Percentiles rank a stretch among this genome's conserved stretches.
Conservation (phyloP, 2,797 vertebrate genomes). For the Manis javanica region DNA sequence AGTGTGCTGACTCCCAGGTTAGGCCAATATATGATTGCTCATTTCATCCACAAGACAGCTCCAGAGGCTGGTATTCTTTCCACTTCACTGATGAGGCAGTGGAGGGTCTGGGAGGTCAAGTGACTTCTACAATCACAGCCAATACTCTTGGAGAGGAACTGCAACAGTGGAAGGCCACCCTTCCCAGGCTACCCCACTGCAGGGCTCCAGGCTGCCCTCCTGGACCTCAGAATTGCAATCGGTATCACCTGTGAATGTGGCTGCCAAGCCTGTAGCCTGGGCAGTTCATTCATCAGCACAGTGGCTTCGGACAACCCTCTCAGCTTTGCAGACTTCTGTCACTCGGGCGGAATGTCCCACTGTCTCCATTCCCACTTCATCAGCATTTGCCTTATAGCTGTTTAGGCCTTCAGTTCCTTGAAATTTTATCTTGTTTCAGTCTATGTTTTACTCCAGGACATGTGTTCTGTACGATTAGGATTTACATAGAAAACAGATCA, state of each 20-base stretch:
- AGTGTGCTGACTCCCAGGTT: not conserved
- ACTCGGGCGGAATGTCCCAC: not conserved
- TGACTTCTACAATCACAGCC: not conserved
- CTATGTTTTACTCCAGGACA: constrained; percentile 4
- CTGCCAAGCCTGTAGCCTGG: not conserved
- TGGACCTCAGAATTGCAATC: not conserved
- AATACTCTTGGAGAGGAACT: not conserved
- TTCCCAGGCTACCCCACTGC: not conserved
- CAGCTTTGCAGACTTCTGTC: not conserved
- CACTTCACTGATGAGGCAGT: not conserved
- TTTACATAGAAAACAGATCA: constrained; percentile 65
- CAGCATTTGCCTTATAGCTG: not conserved
- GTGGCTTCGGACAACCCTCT: not conserved
- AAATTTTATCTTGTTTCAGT: constrained; percentile 22
- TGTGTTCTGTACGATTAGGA: constrained; percentile 57
- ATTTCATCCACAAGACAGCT: not conserved
- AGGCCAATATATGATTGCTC: not conserved
- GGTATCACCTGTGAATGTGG: not conserved
- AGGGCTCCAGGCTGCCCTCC: not conserved
- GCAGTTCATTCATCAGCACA: not conserved
- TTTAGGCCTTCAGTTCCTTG: not conserved
- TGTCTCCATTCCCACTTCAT: not conserved
- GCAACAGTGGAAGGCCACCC: not conserved
- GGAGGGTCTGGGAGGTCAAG: not conserved
- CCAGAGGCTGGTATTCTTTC: not conserved